Base-by-base conservation (phyloP, 2,888 invertebrate species). In the Mythimna impura region DNA sequence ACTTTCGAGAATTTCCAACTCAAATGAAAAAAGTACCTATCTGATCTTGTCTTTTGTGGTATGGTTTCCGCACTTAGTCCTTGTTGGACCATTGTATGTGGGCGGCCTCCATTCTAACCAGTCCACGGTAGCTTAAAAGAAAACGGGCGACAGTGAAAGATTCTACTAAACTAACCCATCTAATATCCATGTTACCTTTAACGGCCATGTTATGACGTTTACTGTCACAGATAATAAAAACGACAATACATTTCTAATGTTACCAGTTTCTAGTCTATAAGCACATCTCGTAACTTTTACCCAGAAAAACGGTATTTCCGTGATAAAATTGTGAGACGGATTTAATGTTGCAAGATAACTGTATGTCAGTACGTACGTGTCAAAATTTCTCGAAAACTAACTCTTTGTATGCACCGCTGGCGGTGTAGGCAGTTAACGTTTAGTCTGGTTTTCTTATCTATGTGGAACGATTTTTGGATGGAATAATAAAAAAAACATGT, bases 351-450 rank as follows among this genome's bases (percentile, higher is more conserved):
- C 57, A 55, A 84, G 73, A 77, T 72, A 81, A 72, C 81, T 77
- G 65, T 82, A 40, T 75, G 75, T 84, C 55, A 52, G 79, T 77
- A 69, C 65, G 73, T 80, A 87, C 86, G 87, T 84, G 87, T 87
- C 68, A 80, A 79, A 62, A 80, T 85, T 79, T 87, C 72, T 82
- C 76, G 66, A 80, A 81, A 86, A 80, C 68, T 36, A 10, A 68
- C 73, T 83, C 86, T 86, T 87, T 86, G 80, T 86, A 82, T 86
- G 78, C 80, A 73, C 87, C 86, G 86, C 87, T 62, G 57, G 64
- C 22, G 22, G 50, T 36, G 69, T 66, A 61, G 68, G 60, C 40
- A 52, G 63, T 72, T 67, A 68, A 68, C 30, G 72, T 63, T 61
- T 73, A 66, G 50, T 64, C 72, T 40, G 52, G 60, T 74, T 72